Conservation (phyloP, 1,140 invertebrate species). For the Apis dorsata region DNA sequence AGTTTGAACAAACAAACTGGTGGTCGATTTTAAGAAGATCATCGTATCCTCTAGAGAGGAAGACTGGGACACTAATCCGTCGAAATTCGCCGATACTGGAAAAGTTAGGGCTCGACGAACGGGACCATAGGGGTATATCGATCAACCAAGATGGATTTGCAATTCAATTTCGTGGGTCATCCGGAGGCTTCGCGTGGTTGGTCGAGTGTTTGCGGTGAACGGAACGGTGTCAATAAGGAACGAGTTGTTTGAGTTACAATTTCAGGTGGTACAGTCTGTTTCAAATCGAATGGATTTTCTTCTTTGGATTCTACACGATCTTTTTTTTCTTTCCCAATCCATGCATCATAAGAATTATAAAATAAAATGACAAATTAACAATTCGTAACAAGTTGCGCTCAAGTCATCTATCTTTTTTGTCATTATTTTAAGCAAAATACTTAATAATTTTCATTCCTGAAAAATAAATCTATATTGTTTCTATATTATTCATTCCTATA, state of each 20-base stretch:
- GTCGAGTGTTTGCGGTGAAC: conserved; percentile 8
- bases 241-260: not conserved
- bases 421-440: too few relatives aligned
- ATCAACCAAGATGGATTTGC: conserved; percentile 23
- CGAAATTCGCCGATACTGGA: conserved; percentile 6
- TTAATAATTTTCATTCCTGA: too few relatives aligned
- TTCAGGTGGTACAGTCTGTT: not conserved
- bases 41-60: conserved; percentile 5
- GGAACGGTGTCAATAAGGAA: not conserved
- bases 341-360: too few relatives aligned
- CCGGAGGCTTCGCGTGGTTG: not conserved
- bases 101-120: conserved; percentile 22
- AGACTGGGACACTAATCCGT: conserved; percentile 18
- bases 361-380: too few relatives aligned
- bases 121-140: not conserved
- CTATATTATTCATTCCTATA: too few relatives aligned
- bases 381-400: too few relatives aligned
- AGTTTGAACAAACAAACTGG: conserved; percentile 56
- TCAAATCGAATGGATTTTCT: not conserved
- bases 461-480: too few relatives aligned
- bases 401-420: too few relatives aligned
- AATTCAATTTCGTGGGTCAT: conserved; percentile 15
- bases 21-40: conserved; percentile 53
- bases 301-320: too few relatives aligned
- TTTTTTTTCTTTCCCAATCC: too few relatives aligned